Percentiles rank a stretch among this genome's conserved stretches.
Conservation (phyloP, 2,113 vertebrate species). For the Sinocyclocheilus anshuiensis region DNA sequence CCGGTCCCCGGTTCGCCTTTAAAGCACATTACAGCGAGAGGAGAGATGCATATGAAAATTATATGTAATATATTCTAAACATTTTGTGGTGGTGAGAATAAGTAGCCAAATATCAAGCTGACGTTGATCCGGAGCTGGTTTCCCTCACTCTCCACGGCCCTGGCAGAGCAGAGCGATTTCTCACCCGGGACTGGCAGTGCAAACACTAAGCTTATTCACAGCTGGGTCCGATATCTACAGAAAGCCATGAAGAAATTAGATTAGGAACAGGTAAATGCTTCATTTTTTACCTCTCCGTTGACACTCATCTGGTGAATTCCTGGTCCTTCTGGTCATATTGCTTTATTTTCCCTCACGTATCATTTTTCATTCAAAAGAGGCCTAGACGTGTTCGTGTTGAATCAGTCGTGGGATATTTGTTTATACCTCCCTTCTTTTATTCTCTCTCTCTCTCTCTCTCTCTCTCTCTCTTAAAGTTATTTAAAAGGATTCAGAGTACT, state of each 20-base stretch:
- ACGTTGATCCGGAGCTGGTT: constrained; percentile 76
- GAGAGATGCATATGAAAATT: constrained; percentile 76
- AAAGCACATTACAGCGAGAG: constrained; percentile 75
- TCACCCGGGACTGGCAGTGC: constrained; percentile 94
- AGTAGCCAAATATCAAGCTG: constrained; percentile 71
- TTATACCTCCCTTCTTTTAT: not conserved
- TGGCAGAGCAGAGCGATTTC: constrained; percentile 91
- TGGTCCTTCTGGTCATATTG: constrained; percentile 84
- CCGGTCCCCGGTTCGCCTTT: constrained; percentile 47
- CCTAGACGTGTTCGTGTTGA: constrained; percentile 76
- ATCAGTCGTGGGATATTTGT: constrained; percentile 69
- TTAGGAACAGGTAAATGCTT: constrained; percentile 96
- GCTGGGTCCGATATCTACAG: constrained; percentile 96
- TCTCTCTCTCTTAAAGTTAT: constrained; percentile 58
- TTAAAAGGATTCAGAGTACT: constrained; percentile 68
- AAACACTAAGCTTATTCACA: constrained; percentile 94
- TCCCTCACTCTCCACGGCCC: constrained; percentile 77
- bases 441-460: not conserved
- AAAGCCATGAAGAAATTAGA: constrained; percentile 97
- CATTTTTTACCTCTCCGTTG: constrained; percentile 81
- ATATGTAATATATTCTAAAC: constrained; percentile 73
- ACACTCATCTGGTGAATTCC: constrained; percentile 82
- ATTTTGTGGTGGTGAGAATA: constrained; percentile 74
- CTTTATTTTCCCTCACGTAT: constrained; percentile 80
- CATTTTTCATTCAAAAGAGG: constrained; percentile 80